Evolutionary conservation across 2,113 vertebrate genomes (phyloP).

Genomic region (Poeciliopsis prolifica): DNA sequence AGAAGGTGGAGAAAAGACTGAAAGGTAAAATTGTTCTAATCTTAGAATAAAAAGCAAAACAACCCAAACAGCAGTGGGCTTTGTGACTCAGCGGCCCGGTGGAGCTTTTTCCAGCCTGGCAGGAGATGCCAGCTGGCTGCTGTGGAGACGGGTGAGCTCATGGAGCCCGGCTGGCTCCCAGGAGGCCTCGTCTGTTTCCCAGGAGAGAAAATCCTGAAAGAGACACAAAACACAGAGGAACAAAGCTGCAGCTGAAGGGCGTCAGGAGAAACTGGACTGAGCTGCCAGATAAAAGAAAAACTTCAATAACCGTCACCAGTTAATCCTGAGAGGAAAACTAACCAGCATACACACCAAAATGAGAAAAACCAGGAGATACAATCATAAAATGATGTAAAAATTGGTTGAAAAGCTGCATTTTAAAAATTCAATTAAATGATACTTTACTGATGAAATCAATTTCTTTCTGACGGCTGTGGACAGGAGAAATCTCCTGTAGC

Average conservation of each 20-base stretch:
- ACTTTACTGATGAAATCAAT: no score
- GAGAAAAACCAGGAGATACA: neutral
- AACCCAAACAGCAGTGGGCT: neutral
- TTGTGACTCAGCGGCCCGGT: conserved; percentile 42
- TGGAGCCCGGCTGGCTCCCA: conserved; percentile 12
- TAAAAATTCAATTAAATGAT: no score
- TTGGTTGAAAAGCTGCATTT: neutral
- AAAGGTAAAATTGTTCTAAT: neutral
- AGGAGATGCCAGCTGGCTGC: conserved; percentile 34
- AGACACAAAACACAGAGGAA: conserved; percentile 16
- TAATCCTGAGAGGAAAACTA: neutral
- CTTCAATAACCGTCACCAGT: neutral
- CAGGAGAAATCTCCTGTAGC: no score
- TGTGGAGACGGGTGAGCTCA: conserved; percentile 32
- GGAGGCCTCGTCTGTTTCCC: conserved; percentile 42
- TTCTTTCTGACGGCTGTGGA: no score
- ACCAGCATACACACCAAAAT: neutral
- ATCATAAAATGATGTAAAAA: neutral
- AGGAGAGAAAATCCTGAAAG: conserved; percentile 37
- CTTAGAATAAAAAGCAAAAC: neutral
- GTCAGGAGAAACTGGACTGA: neutral
- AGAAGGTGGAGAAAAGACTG: neutral
- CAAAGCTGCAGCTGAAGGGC: neutral
- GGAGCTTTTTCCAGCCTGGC: conserved; percentile 22
- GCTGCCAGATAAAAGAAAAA: neutral